These are phyloP conservation scores for Tipula confusa DNA, from an alignment of 2,888 invertebrate genomes.

Conservation along the genomic window DNA sequence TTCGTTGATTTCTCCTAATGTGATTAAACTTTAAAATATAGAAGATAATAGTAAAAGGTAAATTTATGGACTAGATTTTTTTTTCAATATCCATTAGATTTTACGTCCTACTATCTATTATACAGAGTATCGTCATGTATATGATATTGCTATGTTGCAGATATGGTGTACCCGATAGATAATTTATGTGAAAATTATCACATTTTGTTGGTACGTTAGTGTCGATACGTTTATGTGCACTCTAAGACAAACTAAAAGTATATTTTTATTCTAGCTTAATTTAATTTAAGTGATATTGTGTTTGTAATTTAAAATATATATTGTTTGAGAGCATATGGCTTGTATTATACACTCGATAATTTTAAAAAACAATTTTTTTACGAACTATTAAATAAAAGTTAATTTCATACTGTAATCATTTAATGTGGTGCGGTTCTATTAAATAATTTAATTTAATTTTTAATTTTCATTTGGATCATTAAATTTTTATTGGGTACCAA, in stretches of 20 bases:
- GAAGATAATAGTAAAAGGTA: neutral
- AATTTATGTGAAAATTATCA: neutral
- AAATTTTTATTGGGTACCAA: neutral
- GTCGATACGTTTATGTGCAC: neutral
- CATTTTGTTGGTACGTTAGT: neutral
- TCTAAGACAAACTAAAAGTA: neutral
- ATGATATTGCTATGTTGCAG: neutral
- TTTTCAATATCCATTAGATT: slow-evolving; percentile 4
- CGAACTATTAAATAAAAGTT: neutral
- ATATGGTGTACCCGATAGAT: neutral
- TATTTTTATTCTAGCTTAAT: neutral
- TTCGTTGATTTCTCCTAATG: neutral
- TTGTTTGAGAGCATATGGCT: neutral
- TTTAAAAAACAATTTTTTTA: neutral
- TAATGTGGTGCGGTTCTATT: neutral
- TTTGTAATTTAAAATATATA: neutral
- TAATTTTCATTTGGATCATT: neutral
- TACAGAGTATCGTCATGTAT: neutral
- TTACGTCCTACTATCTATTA: neutral
- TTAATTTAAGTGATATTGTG: neutral
- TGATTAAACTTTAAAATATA: slow-evolving; percentile 16
- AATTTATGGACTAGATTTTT: neutral
- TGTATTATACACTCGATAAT: neutral
- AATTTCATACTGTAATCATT: neutral
- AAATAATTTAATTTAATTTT: no score